A percentile compares a stretch with the other conserved stretches of the same genome.
These are phyloP conservation scores for Bergia puertoricense DNA, from an alignment of 92 coral and sea anemone species.

Conservation along the genomic window DNA sequence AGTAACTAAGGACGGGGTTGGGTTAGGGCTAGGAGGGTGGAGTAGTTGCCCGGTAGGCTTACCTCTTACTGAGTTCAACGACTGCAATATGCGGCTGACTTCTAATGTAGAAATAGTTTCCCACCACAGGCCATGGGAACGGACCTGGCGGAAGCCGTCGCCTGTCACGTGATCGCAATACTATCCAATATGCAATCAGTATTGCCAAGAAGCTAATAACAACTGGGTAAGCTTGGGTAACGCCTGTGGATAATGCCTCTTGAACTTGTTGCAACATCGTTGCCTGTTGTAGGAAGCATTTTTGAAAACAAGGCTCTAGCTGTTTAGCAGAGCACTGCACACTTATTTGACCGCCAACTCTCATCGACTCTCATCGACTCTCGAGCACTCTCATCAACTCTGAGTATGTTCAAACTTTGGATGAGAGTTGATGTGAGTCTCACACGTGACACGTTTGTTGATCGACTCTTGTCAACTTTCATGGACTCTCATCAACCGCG, in stretches of 20 bases:
- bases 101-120: background rate
- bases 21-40: too few relatives aligned
- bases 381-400: too few relatives aligned
- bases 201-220: background rate
- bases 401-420: too few relatives aligned
- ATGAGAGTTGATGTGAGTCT: too few relatives aligned
- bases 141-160: background rate
- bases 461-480: too few relatives aligned
- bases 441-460: too few relatives aligned
- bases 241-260: background rate
- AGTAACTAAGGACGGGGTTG: too few relatives aligned
- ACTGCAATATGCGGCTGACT: background rate
- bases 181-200: background rate
- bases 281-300: background rate
- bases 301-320: background rate
- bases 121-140: slow-evolving; percentile 1
- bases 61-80: background rate
- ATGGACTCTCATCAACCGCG: too few relatives aligned
- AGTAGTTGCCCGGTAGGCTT: background rate
- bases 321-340: background rate
- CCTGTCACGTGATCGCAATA: background rate
- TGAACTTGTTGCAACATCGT: background rate
- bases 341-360: background rate
- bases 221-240: background rate
- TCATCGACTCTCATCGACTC: too few relatives aligned